Evolutionary conservation across 2,113 vertebrate genomes (phyloP).

Genomic region (Lepus americanus): DNA sequence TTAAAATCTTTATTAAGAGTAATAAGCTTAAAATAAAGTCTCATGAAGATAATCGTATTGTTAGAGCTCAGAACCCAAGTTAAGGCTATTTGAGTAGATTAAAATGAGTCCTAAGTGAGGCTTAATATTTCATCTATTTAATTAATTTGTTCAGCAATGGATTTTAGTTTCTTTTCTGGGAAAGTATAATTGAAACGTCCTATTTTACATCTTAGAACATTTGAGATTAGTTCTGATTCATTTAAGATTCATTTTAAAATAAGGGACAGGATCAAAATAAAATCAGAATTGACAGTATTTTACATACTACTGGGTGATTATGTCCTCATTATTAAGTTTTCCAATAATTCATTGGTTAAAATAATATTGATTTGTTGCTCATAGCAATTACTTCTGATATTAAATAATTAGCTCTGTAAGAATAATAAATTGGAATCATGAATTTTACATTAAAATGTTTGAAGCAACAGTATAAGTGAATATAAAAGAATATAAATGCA

Average conservation of each 20-base stretch:
- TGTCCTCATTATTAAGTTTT: not conserved
- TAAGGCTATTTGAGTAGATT: conserved; percentile 65
- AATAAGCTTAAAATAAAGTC: conserved; percentile 74
- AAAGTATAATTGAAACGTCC: conserved; percentile 48
- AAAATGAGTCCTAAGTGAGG: conserved; percentile 42
- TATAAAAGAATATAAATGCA: not conserved
- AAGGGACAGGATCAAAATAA: conserved; percentile 16
- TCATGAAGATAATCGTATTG: conserved; percentile 60
- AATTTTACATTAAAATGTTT: not conserved
- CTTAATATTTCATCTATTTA: conserved; percentile 65
- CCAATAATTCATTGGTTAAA: not conserved
- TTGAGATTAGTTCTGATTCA: conserved; percentile 28
- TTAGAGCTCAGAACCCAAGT: conserved; percentile 55
- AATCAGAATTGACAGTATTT: not conserved
- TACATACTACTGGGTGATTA: not conserved
- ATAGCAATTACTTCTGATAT: conserved; percentile 53
- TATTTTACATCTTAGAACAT: not conserved
- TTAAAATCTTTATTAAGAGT: conserved; percentile 68
- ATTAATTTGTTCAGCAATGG: conserved; percentile 66
- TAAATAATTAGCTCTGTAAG: conserved; percentile 33
- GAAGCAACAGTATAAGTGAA: not conserved
- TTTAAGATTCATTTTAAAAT: not conserved
- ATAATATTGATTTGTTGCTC: not conserved
- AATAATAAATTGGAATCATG: conserved; percentile 12
- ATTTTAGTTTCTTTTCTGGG: conserved; percentile 54